Evolutionary conservation across 1,140 invertebrate genomes (phyloP), one percentile per base, ranked within the genome.

Genomic region (Sarcophaga bullata): DNA sequence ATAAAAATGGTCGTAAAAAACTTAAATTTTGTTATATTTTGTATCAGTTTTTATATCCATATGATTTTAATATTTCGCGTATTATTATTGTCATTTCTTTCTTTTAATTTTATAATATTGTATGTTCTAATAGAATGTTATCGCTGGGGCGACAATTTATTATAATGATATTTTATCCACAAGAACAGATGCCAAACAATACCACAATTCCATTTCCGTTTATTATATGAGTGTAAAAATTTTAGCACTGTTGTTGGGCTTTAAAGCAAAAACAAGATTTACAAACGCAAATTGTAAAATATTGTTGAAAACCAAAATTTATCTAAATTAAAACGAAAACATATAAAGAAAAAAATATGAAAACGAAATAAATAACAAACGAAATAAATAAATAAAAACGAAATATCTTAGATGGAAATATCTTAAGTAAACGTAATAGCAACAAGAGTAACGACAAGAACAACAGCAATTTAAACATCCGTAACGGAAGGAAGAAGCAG

Each of bases 161-260:
- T 37, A 37, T 68, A 13, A 58, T 75, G 48, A 78, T 19, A 78
- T 78, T 78, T 50, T 25, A 50, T 50, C n/a, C 48, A 78, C 75
- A 78, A 68, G 47, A 81, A 46, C 52, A 62, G 52, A 72, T 81
- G 80, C 62, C 80, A 58, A 25, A 15, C 80, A 72, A 62, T n/a
- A 62, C 52, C 80, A 81, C 78, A 81, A 72, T 81, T 46, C 80
- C 8, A 81, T 81, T 72, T 72, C 80, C 80, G 62, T 81, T 62
- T 48, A 78, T 50, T 78, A 49, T 17, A 78, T 19, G 62, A 19
- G 62, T 9, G 62, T 17, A 68, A 68, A 68, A 68, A 58, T 58
- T n/a, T 15, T 19, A 19, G 62, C 15, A 68, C 62, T 19, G 75
- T n/a, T 10, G 73, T 7, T 17, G n/a, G 49, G 48, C 75, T 52